phyloP scores from a whole-genome alignment of 2,113 vertebrate species.

The Labrus mixtus region DNA sequence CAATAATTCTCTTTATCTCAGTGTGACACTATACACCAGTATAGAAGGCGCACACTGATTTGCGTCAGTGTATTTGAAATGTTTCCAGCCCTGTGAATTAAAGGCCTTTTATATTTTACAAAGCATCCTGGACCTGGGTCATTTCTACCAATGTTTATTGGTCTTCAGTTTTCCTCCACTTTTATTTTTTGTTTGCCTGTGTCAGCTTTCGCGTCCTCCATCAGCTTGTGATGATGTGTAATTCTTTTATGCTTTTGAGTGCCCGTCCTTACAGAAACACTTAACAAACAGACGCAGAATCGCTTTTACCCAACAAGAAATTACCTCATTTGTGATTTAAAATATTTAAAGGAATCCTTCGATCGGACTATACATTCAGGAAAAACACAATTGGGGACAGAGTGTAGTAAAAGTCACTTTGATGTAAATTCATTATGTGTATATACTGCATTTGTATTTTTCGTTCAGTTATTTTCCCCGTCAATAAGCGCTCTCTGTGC shows the following conservation, averaged over 20 bases:
- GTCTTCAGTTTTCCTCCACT: too few relatives aligned
- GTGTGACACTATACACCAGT: too few relatives aligned
- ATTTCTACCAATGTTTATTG: too few relatives aligned
- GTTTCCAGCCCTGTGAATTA: too few relatives aligned
- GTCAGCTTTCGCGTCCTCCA: too few relatives aligned
- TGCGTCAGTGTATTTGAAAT: too few relatives aligned
- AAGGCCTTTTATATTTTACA: too few relatives aligned
- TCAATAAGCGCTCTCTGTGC: conserved; percentile 17
- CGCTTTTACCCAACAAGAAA: not conserved
- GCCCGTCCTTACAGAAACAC: not conserved
- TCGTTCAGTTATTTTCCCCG: not conserved
- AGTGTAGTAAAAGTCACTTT: not conserved
- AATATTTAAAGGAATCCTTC: too few relatives aligned
- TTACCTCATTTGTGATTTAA: not conserved
- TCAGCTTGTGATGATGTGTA: not conserved
- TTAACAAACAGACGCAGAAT: too few relatives aligned
- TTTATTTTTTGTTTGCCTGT: too few relatives aligned
- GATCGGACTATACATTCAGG: not conserved
- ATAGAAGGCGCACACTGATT: too few relatives aligned
- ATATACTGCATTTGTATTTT: conserved; percentile 10
- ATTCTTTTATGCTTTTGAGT: not conserved
- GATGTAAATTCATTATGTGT: not conserved
- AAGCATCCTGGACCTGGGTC: not conserved
- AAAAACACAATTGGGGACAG: not conserved
- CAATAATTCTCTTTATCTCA: too few relatives aligned